phyloP scores from a whole-genome alignment of 2,797 vertebrate species.

The Smutsia gigantea region DNA sequence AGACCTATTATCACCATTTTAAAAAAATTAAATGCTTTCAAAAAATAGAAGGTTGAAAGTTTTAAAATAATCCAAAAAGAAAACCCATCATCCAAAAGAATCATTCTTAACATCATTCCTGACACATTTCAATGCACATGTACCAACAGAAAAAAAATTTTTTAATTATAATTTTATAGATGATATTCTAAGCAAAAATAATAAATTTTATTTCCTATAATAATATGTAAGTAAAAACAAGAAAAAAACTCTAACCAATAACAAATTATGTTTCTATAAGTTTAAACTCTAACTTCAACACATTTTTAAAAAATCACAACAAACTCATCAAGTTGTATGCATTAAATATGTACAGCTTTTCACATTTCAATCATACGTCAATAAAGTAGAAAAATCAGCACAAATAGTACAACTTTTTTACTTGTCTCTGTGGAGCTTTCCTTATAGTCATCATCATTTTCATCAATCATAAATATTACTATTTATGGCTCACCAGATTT shows the following conservation, averaged over 20 bases:
- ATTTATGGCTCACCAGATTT: not conserved
- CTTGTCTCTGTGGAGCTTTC: not conserved
- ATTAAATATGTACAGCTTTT: not conserved
- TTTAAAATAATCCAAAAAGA: not conserved
- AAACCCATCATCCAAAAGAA: not conserved
- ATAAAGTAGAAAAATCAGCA: not conserved
- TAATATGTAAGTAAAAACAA: not conserved
- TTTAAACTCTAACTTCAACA: slow-evolving; percentile 41
- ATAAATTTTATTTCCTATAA: not conserved
- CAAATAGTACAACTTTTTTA: not conserved
- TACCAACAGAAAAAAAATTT: not conserved
- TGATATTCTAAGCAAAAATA: slow-evolving; percentile 9
- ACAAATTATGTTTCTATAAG: not conserved
- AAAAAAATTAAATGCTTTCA: not conserved
- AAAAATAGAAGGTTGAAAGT: not conserved
- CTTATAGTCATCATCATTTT: not conserved
- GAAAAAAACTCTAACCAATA: not conserved
- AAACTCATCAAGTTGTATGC: not conserved
- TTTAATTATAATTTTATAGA: not conserved
- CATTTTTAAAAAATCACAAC: not conserved
- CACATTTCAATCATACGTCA: not conserved
- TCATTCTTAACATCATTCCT: not conserved
- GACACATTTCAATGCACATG: not conserved
- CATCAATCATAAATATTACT: not conserved
- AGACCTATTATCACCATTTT: not conserved